Evolutionary conservation across 2,888 invertebrate species (phyloP).

Genomic region (Apamea sordens): DNA sequence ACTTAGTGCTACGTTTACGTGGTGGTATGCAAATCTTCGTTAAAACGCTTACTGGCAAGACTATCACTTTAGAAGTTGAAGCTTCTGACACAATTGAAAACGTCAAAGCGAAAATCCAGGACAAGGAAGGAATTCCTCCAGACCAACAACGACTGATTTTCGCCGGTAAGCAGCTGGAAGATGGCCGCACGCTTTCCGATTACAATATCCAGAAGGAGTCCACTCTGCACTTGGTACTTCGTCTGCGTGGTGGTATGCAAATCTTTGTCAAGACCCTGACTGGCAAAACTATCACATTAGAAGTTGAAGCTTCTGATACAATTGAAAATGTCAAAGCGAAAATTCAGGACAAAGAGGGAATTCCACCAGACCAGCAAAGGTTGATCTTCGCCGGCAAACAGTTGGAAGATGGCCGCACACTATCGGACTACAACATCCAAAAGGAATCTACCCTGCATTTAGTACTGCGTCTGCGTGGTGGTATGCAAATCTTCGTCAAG

Average conservation of each 20-base stretch:
- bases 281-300: conserved; percentile 69
- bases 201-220: conserved; percentile 73
- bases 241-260: conserved; percentile 72
- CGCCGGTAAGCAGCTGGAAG: conserved; percentile 71
- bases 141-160: conserved; percentile 72
- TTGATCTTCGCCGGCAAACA: conserved; percentile 72
- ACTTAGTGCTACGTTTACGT: conserved; percentile 67
- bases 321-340: conserved; percentile 72
- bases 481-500: conserved; percentile 73
- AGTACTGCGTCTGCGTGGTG: conserved; percentile 69
- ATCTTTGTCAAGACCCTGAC: conserved; percentile 70
- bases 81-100: conserved; percentile 71
- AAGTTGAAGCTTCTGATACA: conserved; percentile 70
- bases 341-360: conserved; percentile 72
- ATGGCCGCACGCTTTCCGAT: conserved; percentile 69
- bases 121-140: conserved; percentile 72
- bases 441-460: conserved; percentile 70
- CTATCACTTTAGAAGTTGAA: conserved; percentile 70
- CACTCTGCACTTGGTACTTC: conserved; percentile 65
- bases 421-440: conserved; percentile 72
- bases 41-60: conserved; percentile 70
- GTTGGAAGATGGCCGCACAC: conserved; percentile 69
- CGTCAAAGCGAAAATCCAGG: conserved; percentile 71
- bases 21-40: conserved; percentile 74
- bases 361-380: conserved; percentile 71